phyloP scores from a whole-genome alignment of 2,797 vertebrate species.

The Varecia variegata region DNA sequence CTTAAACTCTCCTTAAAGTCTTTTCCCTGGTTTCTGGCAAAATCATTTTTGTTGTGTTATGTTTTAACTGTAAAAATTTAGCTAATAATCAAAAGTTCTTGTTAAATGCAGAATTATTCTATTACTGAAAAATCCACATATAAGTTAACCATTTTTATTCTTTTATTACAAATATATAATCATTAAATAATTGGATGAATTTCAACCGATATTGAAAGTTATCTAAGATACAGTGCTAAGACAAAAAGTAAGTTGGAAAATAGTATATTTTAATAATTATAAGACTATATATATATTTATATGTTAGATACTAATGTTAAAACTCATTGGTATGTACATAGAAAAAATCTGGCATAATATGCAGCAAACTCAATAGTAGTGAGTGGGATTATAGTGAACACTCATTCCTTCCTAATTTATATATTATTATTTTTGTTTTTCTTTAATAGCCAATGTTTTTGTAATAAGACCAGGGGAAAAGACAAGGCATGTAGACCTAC shows the following conservation, averaged over 20 bases:
- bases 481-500: not conserved
- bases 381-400: not conserved
- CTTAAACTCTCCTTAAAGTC: not conserved
- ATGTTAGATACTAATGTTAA: not conserved
- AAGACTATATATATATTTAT: not conserved
- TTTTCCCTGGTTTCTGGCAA: constrained; percentile 39
- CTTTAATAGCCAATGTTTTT: not conserved
- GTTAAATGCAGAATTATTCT: constrained; percentile 31
- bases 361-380: not conserved
- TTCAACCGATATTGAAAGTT: not conserved
- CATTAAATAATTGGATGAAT: not conserved
- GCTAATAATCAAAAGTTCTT: not conserved
- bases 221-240: not conserved
- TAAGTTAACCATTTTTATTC: not conserved
- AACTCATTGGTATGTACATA: not conserved
- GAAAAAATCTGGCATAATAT: not conserved
- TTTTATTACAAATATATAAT: not conserved
- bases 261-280: not conserved
- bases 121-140: not conserved
- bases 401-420: not conserved
- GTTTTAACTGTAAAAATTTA: constrained; percentile 36
- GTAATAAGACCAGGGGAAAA: not conserved
- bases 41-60: not conserved
- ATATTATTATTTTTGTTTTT: not conserved
- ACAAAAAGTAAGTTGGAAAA: not conserved